phyloP scores from a whole-genome alignment of 2,888 invertebrate genomes.

The Nephrotoma guestfalica region DNA sequence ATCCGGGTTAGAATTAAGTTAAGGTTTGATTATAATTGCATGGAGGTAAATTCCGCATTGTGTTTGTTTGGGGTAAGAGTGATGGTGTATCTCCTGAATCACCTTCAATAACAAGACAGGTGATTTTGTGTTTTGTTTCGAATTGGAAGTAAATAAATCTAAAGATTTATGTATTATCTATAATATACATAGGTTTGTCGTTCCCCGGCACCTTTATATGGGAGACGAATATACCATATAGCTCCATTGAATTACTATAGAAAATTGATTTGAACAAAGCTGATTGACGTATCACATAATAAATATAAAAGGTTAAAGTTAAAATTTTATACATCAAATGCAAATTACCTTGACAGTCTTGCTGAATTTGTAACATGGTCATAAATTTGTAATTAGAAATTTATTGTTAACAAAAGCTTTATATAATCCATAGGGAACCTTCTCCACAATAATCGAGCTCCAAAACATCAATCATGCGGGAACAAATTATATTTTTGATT shows the following conservation, averaged over 20 bases:
- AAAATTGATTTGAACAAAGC: background rate
- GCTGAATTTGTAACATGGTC: too few relatives aligned
- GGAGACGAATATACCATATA: background rate
- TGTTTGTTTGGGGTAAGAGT: background rate
- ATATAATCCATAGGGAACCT: too few relatives aligned
- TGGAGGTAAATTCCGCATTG: background rate
- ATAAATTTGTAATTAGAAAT: too few relatives aligned
- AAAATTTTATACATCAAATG: background rate
- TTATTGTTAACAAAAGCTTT: too few relatives aligned
- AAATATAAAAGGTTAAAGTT: background rate
- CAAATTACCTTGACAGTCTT: too few relatives aligned
- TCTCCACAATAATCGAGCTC: too few relatives aligned
- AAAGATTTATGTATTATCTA: background rate
- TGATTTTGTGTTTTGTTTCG: background rate
- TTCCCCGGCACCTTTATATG: background rate
- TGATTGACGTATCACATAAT: background rate
- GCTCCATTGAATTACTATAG: background rate
- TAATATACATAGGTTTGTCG: background rate
- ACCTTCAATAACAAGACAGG: background rate
- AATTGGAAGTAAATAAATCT: background rate
- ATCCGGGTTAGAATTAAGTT: background rate
- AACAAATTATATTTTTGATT: too few relatives aligned
- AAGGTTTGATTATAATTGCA: background rate
- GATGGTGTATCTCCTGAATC: background rate
- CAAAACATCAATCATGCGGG: too few relatives aligned